A percentile compares a stretch with the other conserved stretches of the same genome.
Evolutionary conservation across 2,113 vertebrate species (phyloP).

Genomic region (Equus quagga): DNA sequence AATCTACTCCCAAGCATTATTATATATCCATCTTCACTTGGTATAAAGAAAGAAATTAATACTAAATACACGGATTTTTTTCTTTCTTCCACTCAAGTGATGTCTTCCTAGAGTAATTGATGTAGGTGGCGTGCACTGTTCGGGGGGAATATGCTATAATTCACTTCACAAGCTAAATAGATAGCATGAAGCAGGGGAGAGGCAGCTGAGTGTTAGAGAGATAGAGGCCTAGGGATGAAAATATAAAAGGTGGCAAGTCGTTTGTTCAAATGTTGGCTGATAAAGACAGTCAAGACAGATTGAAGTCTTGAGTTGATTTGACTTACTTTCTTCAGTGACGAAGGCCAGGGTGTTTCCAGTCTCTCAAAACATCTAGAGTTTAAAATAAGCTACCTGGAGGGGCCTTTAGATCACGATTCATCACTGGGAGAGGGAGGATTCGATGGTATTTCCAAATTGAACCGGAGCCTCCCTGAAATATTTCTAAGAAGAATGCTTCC

Average conservation of each 20-base stretch:
- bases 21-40: slow-evolving; percentile 77
- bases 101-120: slow-evolving; percentile 85
- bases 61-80: slow-evolving; percentile 68
- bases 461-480: slow-evolving; percentile 79
- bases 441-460: slow-evolving; percentile 80
- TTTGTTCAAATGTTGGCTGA: slow-evolving; percentile 86
- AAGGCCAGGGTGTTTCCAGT: slow-evolving; percentile 82
- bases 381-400: slow-evolving; percentile 87
- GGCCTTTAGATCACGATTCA: slow-evolving; percentile 83
- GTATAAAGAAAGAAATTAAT: slow-evolving; percentile 77
- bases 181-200: slow-evolving; percentile 84
- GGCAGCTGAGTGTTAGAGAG: slow-evolving; percentile 83
- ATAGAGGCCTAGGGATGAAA: slow-evolving; percentile 85
- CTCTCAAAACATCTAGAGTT: slow-evolving; percentile 85
- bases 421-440: slow-evolving; percentile 78
- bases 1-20: slow-evolving; percentile 72
- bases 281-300: slow-evolving; percentile 87
- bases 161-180: slow-evolving; percentile 87
- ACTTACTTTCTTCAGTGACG: slow-evolving; percentile 85
- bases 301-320: slow-evolving; percentile 87
- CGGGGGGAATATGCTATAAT: slow-evolving; percentile 86
- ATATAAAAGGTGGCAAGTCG: slow-evolving; percentile 84
- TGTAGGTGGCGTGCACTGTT: slow-evolving; percentile 85
- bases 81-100: slow-evolving; percentile 69
- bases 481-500: slow-evolving; percentile 79